These are phyloP conservation scores for Neomicropteryx cornuta DNA, from an alignment of 1,140 invertebrate species.

Conservation along the genomic window DNA sequence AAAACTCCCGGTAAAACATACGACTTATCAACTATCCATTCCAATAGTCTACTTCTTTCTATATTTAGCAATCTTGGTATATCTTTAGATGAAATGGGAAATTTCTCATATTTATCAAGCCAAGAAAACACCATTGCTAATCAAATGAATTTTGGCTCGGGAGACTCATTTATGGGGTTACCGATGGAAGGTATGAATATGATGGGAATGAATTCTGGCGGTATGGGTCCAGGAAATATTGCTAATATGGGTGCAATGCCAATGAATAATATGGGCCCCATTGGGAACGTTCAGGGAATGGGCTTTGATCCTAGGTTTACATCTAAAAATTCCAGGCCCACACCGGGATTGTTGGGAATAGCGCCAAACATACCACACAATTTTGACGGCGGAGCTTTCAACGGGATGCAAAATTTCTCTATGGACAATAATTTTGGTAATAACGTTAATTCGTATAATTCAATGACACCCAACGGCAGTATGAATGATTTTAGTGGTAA, in stretches of 20 bases:
- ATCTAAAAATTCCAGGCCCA: slow-evolving; percentile 29
- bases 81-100: slow-evolving; percentile 39
- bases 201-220: slow-evolving; percentile 15
- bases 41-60: slow-evolving; percentile 36
- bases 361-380: slow-evolving; percentile 36
- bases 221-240: slow-evolving; percentile 26
- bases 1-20: slow-evolving; percentile 38
- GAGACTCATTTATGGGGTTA: slow-evolving; percentile 23
- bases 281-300: slow-evolving; percentile 38
- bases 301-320: slow-evolving; percentile 27
- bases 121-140: slow-evolving; percentile 33
- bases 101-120: slow-evolving; percentile 40
- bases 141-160: slow-evolving; percentile 34
- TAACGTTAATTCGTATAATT: slow-evolving; percentile 6
- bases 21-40: slow-evolving; percentile 37
- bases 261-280: slow-evolving; percentile 23
- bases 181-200: slow-evolving; percentile 34
- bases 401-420: slow-evolving; percentile 26
- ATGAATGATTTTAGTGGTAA: slow-evolving; percentile 30
- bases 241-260: slow-evolving; percentile 35
- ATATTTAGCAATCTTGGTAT: slow-evolving; percentile 45
- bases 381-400: slow-evolving; percentile 30
- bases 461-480: slow-evolving; percentile 6
- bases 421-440: slow-evolving; percentile 13
- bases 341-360: slow-evolving; percentile 34